phyloP scores from a whole-genome alignment of 2,113 vertebrate genomes.

The Ammodytes dubius region DNA sequence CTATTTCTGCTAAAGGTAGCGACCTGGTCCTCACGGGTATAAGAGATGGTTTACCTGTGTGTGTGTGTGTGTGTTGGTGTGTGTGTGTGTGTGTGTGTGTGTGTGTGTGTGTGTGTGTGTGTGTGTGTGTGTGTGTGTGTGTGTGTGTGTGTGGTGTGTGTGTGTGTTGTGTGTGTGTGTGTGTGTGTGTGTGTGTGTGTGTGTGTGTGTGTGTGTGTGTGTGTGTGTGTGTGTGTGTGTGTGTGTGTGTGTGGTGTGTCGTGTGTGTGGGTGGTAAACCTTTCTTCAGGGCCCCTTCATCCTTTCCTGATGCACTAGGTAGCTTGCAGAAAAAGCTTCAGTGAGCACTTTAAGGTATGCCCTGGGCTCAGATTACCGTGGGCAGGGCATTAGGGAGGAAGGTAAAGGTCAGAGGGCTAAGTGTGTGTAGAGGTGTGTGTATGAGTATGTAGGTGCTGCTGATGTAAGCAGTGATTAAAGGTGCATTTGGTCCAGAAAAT shows the following conservation, averaged over 20 bases:
- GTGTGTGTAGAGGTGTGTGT: constrained; percentile 26
- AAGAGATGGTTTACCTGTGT: constrained; percentile 18
- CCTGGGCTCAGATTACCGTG: constrained; percentile 60
- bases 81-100: constrained; percentile 47
- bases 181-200: constrained; percentile 3
- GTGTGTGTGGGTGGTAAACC: constrained; percentile 56
- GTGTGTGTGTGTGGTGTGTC: constrained; percentile 36
- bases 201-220: constrained; percentile 43
- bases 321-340: constrained; percentile 54
- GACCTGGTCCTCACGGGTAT: constrained; percentile 43
- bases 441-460: constrained; percentile 30
- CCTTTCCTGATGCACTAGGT: constrained; percentile 55
- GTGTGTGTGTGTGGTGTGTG: constrained; percentile 37
- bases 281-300: constrained; percentile 65
- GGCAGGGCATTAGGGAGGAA: constrained; percentile 63
- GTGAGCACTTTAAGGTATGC: constrained; percentile 60
- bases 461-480: constrained; percentile 29
- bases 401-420: constrained; percentile 62
- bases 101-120: constrained; percentile 14
- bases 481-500: not conserved
- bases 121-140: constrained; percentile 32
- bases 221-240: constrained; percentile 3
- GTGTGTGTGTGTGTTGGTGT: constrained; percentile 21
- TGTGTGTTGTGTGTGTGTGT: constrained; percentile 15
- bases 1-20: constrained; percentile 57